Percentiles rank a stretch among this genome's conserved stretches.
Conservation (phyloP, 2,797 vertebrate species). For the Scomberomorus guttatus region DNA sequence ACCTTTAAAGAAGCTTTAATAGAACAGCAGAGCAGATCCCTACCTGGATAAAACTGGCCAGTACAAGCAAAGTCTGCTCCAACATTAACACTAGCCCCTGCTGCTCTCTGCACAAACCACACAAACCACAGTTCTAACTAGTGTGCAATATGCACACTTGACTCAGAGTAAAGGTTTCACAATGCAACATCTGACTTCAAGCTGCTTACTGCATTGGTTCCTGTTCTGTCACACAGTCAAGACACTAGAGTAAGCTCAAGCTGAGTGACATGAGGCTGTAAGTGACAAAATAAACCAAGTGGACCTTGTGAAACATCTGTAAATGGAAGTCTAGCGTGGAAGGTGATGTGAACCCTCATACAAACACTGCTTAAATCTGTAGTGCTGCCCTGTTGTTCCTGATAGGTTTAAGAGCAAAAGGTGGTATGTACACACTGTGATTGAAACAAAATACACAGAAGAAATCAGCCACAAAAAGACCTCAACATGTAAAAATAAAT, state of each 20-base stretch:
- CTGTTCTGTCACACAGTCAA: neutral
- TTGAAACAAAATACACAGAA: neutral
- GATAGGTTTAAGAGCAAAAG: slow-evolving; percentile 5
- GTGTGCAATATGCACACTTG: neutral
- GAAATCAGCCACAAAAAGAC: slow-evolving; percentile 8
- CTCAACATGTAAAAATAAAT: slow-evolving; percentile 12
- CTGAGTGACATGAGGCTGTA: neutral
- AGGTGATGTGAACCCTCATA: neutral
- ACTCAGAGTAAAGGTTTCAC: too few species aligned
- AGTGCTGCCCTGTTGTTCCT: neutral
- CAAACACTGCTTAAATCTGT: neutral
- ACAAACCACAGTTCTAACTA: too few species aligned
- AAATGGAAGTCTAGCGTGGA: too few species aligned
- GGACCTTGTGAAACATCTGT: too few species aligned
- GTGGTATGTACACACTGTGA: slow-evolving; percentile 23
- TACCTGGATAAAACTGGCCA: neutral
- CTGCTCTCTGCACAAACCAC: too few species aligned
- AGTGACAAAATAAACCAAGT: neutral
- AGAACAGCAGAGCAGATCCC: neutral
- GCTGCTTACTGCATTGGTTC: neutral
- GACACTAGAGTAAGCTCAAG: neutral
- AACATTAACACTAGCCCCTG: neutral
- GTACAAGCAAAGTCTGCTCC: neutral
- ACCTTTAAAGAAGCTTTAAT: neutral
- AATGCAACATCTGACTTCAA: neutral